Base-by-base conservation (phyloP, 2,113 vertebrate species). In the Oenanthe melanoleuca region DNA sequence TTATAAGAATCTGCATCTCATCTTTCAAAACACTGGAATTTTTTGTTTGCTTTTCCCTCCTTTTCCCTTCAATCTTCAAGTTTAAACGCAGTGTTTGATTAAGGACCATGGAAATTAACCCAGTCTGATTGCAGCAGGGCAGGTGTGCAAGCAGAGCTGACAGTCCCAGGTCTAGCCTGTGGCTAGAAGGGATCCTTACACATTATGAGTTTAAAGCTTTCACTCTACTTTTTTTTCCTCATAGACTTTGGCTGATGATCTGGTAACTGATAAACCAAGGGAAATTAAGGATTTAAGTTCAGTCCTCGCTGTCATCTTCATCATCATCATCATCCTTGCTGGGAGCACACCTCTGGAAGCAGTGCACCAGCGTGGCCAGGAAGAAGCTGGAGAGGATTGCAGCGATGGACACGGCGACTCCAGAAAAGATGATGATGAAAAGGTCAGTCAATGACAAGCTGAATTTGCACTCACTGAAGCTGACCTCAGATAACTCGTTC, bases 371-470 rank as follows among this genome's bases (percentile, higher is more conserved):
- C 11, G 99, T 99, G 45, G 99, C 99, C 98, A 99, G 97, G 97
- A 99, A 99, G 97, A 99, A 99, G 97, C 99, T 99, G 26, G 99
- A 99, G 71, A 99, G 98, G 86, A 99, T 99, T 95, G 99, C 99
- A 45, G 98, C 99, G 15, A 99, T 98, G 50, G 99, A 99, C 92
- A 99, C 99, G 0, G 98, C 99, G 26, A 99, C 99, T n/a, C 99
- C 99, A 1, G 99, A 99, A 97, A 99, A 99, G 96, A 99, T 98
- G 97, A 99, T 99, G 97, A 99, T 99, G 59, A 99, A 98, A 89
- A 99, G 98, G 97, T 99, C 99, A 2, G 98, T 99, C 92, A 99
- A 94, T 9, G 99, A 99, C 94, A 99, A 98, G 61, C 97, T 99
- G 89, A 99, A 98, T 96, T 98, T 99, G 97, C 99, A 99, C 95